Conservation (phyloP, 2,797 vertebrate species). For the Pogoniulus pusillus region DNA sequence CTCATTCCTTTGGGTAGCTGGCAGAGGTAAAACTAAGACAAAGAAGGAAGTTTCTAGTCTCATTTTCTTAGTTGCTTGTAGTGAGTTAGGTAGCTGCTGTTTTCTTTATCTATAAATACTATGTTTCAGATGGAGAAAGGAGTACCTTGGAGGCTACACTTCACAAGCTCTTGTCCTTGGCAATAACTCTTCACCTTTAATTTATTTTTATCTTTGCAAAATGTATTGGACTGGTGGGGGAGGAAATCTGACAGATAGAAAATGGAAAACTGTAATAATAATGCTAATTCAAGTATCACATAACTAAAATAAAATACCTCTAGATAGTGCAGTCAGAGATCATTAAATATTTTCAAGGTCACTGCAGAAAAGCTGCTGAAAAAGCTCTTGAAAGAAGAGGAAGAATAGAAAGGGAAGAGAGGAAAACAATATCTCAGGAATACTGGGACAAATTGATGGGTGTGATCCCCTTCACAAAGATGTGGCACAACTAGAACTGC, state of each 20-base stretch:
- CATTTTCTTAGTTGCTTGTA: conserved; percentile 7
- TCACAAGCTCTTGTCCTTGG: not conserved
- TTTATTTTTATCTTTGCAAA: conserved; percentile 48
- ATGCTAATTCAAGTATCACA: conserved; percentile 40
- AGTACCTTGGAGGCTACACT: conserved; percentile 14
- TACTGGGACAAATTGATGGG: not conserved
- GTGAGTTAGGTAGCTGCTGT: not conserved
- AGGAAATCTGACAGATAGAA: conserved; percentile 21
- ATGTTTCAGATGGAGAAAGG: not conserved
- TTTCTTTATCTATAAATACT: conserved; percentile 11
- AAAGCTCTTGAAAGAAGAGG: not conserved
- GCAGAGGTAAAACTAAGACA: not conserved
- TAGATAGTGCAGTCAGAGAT: not conserved
- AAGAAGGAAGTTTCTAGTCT: not conserved
- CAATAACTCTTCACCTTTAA: conserved; percentile 54
- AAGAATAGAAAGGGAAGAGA: not conserved
- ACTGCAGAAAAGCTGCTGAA: not conserved
- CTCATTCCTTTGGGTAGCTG: not conserved
- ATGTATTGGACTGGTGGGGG: not conserved
- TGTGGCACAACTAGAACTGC: not conserved
- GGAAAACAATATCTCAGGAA: not conserved
- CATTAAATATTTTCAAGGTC: conserved; percentile 57
- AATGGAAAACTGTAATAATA: conserved; percentile 44
- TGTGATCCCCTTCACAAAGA: not conserved
- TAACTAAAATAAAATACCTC: conserved; percentile 48